Evolutionary conservation across 30 jellyfish, hydroid and myxozoan species (phyloP).

Genomic region (Clytia hemisphaerica): DNA sequence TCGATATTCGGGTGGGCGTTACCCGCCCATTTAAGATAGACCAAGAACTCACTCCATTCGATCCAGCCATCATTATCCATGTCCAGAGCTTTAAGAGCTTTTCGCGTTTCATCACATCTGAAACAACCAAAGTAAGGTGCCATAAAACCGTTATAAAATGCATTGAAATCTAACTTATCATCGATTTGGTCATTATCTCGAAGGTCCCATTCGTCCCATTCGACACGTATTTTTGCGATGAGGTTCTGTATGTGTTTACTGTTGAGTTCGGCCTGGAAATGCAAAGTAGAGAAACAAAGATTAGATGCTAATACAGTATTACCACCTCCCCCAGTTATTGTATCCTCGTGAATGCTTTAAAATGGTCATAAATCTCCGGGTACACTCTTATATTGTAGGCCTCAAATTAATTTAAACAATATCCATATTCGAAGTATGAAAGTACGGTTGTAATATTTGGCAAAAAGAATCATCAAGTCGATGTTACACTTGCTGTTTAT

Average conservation of each 20-base stretch:
- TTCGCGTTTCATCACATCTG: slow-evolving; percentile 62
- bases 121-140: slow-evolving; percentile 75
- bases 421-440: too few species aligned
- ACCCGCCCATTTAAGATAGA: slow-evolving; percentile 65
- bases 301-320: too few species aligned
- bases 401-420: too few species aligned
- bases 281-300: too few species aligned
- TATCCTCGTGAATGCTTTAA: too few species aligned
- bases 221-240: slow-evolving; percentile 47
- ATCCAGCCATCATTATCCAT: slow-evolving; percentile 65
- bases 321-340: too few species aligned
- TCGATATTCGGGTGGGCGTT: slow-evolving; percentile 51
- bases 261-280: slow-evolving; percentile 31
- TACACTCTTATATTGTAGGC: too few species aligned
- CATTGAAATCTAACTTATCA: slow-evolving; percentile 48
- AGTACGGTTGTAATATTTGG: too few species aligned
- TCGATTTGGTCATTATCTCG: slow-evolving; percentile 46
- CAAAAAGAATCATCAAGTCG: too few species aligned
- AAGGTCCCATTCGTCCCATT: slow-evolving; percentile 83
- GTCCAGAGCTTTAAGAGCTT: slow-evolving; percentile 63
- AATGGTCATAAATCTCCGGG: too few species aligned
- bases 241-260: slow-evolving; percentile 26
- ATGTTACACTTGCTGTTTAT: too few species aligned
- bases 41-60: slow-evolving; percentile 68
- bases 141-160: slow-evolving; percentile 73